Conservation (phyloP, 2,113 vertebrate species). For the Fulica atra region DNA sequence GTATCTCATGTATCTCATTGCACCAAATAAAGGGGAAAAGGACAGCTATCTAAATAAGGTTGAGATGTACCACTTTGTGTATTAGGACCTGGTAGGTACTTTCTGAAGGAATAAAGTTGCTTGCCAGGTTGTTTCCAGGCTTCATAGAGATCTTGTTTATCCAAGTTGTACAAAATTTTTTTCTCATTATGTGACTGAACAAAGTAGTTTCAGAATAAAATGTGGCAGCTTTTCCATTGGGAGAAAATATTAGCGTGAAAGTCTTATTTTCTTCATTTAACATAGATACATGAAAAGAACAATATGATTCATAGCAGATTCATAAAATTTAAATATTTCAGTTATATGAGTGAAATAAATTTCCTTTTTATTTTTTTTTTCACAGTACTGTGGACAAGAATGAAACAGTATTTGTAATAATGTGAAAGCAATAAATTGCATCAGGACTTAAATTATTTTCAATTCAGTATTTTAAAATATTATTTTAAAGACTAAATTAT, state of each 20-base stretch:
- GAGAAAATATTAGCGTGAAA: not conserved
- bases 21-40: not conserved
- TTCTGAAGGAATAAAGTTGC: not conserved
- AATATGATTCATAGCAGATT: not conserved
- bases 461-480: not conserved
- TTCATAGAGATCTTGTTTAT: not conserved
- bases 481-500: not conserved
- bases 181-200: not conserved
- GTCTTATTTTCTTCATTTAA: not conserved
- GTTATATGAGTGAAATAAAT: not conserved
- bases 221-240: not conserved
- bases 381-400: not conserved
- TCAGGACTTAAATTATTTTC: not conserved
- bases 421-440: not conserved
- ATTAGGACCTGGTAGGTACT: no score
- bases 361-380: not conserved
- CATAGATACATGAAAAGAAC: not conserved
- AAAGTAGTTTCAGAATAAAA: not conserved
- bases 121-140: not conserved
- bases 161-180: not conserved
- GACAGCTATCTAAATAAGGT: not conserved
- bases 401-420: not conserved
- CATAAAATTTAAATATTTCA: not conserved
- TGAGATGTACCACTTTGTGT: not conserved
- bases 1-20: not conserved